Base-by-base conservation (phyloP, 2,888 invertebrate species). In the Campaea margaritaria region DNA sequence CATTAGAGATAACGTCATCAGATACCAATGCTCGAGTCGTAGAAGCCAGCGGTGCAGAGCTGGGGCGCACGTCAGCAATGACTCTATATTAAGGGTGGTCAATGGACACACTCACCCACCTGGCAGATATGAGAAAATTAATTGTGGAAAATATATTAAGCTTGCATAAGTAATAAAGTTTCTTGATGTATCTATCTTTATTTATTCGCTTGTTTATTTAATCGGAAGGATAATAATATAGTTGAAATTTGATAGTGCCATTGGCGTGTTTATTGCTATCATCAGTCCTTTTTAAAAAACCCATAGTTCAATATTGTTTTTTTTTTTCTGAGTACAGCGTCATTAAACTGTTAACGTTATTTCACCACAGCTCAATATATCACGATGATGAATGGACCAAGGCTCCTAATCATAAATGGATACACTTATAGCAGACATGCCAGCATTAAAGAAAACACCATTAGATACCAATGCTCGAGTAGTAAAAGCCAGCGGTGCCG, bases 361-460 rank as follows among this genome's bases (percentile, higher is more conserved):
- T 44, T 12, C 11, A 36, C n/a, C 15, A 12, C 45, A 54, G 53
- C 27, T 39, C 28, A 54, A 31, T 46, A 11, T 41, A 46, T 54
- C 42, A 38, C 42, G 2, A 10, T 31, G 31, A 2, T 3, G 0
- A 49, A 49, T 15, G 49, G 56, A 28, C n/a, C 36, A 27, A 31
- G 10, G 8, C 57, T 50, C 11, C 45, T 10, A 11, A 10, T 45
- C 13, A 44, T 44, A 50, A 15, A 56, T 12, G 39, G 49, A 16
- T 50, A 39, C 12, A 39, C 49, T 11, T 50, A 44, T 31, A 36
- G n/a, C 4, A 38, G 28, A 50, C 12, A n/a, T 11, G 21, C 7
- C 1, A 15, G n/a, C 43, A 44, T 0, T 12, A 48, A 15, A 49
- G 3, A 7, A 0, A 48, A 27, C 8, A 3, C 38, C n/a, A 7